Evolutionary conservation across 2,797 vertebrate species (phyloP).

Genomic region (Petrocephalus sullivani): DNA sequence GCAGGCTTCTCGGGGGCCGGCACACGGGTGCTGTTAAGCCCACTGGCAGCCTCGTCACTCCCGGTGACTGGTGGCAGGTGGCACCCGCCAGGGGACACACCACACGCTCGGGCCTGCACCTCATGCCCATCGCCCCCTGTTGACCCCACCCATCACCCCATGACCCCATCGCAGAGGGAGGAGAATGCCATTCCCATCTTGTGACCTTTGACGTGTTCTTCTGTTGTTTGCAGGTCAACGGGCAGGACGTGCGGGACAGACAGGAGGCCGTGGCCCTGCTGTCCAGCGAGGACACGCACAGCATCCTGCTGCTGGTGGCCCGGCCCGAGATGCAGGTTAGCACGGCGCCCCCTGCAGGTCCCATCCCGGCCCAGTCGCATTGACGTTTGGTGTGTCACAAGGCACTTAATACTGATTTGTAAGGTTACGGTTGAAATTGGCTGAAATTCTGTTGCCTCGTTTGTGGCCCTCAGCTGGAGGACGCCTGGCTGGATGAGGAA

Average conservation of each 20-base stretch:
- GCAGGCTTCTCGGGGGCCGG: slow-evolving; percentile 63
- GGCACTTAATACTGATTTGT: too few species aligned
- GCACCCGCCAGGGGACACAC: slow-evolving; percentile 85
- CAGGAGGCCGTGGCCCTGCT: slow-evolving; percentile 85
- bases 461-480: slow-evolving; percentile 74
- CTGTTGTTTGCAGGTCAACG: slow-evolving; percentile 84
- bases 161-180: not conserved
- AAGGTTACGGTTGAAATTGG: not conserved
- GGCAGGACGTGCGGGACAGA: slow-evolving; percentile 84
- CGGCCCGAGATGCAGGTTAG: slow-evolving; percentile 86
- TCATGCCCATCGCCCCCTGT: slow-evolving; percentile 64
- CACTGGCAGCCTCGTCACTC: slow-evolving; percentile 74
- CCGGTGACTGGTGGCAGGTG: slow-evolving; percentile 87
- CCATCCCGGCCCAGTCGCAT: not conserved
- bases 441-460: not conserved
- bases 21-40: slow-evolving; percentile 73
- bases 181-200: slow-evolving; percentile 14
- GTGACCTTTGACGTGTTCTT: not conserved
- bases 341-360: too few species aligned
- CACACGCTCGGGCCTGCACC: slow-evolving; percentile 75
- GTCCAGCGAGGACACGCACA: slow-evolving; percentile 79
- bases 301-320: slow-evolving; percentile 80
- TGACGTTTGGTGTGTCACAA: not conserved
- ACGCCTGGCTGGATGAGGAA: slow-evolving; percentile 95
- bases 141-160: slow-evolving; percentile 62